These are phyloP conservation scores for Rafetus swinhoei DNA, from an alignment of 2,113 vertebrate genomes.

Conservation along the genomic window DNA sequence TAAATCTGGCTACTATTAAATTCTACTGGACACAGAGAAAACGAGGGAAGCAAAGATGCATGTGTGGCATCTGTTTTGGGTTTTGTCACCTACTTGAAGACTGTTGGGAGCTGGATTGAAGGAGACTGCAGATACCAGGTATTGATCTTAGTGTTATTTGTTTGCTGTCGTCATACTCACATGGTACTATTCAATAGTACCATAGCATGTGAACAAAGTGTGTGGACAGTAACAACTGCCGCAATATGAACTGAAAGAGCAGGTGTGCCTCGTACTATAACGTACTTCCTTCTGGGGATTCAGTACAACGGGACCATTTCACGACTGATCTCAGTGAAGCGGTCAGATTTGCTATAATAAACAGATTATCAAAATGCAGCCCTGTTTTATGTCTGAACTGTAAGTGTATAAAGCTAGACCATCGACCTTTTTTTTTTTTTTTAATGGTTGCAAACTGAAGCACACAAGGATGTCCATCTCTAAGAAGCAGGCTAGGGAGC, in stretches of 20 bases:
- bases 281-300: background rate
- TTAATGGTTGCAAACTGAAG: background rate
- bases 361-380: background rate
- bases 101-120: background rate
- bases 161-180: background rate
- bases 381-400: background rate
- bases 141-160: background rate
- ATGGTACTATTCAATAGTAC: background rate
- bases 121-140: background rate
- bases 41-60: background rate
- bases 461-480: background rate
- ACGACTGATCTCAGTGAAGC: conserved; percentile 5
- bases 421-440: background rate
- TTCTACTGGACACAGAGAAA: background rate
- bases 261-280: fast-evolving
- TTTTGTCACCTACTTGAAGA: background rate
- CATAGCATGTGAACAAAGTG: too few relatives aligned
- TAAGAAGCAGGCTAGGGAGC: background rate
- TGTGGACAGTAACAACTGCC: background rate
- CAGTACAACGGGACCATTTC: background rate
- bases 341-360: conserved; percentile 41
- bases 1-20: background rate
- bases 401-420: background rate
- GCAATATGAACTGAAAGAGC: fast-evolving
- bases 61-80: background rate